Evolutionary conservation across 2,797 vertebrate genomes (phyloP), one percentile per base, ranked within the genome.

Genomic region (Gorsachius magnificus): DNA sequence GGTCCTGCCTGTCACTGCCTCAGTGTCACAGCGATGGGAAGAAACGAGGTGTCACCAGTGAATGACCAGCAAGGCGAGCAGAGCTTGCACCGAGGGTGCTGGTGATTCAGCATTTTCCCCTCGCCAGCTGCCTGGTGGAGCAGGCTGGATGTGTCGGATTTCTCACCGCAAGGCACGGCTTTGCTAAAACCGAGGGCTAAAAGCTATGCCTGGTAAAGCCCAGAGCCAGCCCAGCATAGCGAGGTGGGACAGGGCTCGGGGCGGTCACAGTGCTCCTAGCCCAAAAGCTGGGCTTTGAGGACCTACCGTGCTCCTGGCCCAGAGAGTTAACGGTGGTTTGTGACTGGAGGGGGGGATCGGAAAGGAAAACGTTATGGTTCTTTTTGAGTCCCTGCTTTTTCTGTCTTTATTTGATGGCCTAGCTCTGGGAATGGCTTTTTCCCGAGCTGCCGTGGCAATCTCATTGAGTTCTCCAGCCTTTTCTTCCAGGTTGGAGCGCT

Each of bases 31-130:
- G 76, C 17, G 31, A 3, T 4, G 50, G 50, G 35, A 19, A 79
- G 61, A 10, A 31, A 7, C 28, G 26, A 28, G 24, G 3, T 4
- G 12, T 14, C 79, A 2, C 33, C 6, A 0, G 35, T 2, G 33
- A 7, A 14, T n/a, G 56, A 26, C 10, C 65, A 5, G 45, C 41
- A 1, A 2, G 12, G 1, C 2, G 2, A 25, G 28, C 1, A 11
- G 16, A 0, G 18, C 1, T 25, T 13, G 43, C 43, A 10, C 18
- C 1, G 0, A 17, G 16, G 26, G 0, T 5, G 36, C 3, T 3
- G 57, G 57, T 0, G 24, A 13, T 8, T 22, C 29, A 1, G 51
- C 4, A 1, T 11, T 46, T 2, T 1, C 31, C 15, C 41, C 60
- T 48, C 24, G 0, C 22, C 21, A 7, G 63, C 53, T 4, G 66